phyloP scores from a whole-genome alignment of 2,797 vertebrate species.

The Benthosema pterotum region DNA sequence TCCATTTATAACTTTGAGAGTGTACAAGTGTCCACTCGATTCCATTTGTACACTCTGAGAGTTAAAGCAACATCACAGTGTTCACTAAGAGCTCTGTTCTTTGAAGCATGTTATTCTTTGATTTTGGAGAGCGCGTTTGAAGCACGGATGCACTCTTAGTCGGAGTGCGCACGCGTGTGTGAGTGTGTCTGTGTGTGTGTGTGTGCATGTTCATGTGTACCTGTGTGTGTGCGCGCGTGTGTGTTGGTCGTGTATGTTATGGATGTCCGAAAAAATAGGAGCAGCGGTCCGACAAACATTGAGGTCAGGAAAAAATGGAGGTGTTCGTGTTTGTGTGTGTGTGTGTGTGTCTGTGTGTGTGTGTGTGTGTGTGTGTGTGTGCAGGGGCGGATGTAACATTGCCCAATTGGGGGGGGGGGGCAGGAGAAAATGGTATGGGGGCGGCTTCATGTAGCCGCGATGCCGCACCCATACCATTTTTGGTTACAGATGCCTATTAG shows the following conservation, averaged over 20 bases:
- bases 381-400: too few relatives aligned
- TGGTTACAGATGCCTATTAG: too few relatives aligned
- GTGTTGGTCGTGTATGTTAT: not conserved
- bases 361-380: conserved; percentile 20
- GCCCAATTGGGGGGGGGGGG: too few relatives aligned
- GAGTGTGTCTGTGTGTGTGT: conserved; percentile 28
- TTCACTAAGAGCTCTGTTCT: conserved; percentile 35
- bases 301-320: conserved; percentile 68
- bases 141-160: conserved; percentile 46
- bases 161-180: conserved; percentile 15
- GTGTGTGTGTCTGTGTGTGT: not conserved
- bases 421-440: too few relatives aligned
- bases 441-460: too few relatives aligned
- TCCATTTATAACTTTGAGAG: too few relatives aligned
- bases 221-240: conserved; percentile 27
- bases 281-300: conserved; percentile 60
- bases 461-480: too few relatives aligned
- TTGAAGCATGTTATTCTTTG: conserved; percentile 72
- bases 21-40: too few relatives aligned
- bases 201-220: conserved; percentile 54
- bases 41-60: too few relatives aligned
- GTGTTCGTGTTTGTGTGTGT: conserved; percentile 44
- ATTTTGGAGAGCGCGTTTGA: conserved; percentile 70
- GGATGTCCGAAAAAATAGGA: conserved; percentile 58
- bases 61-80: too few relatives aligned